Evolutionary conservation across 1,140 invertebrate genomes (phyloP).

Genomic region (Atopsyche davidsoni): DNA sequence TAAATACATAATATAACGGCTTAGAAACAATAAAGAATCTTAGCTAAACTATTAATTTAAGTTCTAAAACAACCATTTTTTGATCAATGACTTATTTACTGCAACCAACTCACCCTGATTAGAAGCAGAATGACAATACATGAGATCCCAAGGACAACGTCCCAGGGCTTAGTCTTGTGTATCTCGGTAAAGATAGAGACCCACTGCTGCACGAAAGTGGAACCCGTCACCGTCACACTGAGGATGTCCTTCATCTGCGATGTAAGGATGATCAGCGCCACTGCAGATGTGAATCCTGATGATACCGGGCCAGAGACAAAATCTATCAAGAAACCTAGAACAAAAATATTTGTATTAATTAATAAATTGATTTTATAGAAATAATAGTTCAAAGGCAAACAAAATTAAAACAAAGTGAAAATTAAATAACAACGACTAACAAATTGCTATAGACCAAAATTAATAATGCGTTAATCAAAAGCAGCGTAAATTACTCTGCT

Average conservation of each 20-base stretch:
- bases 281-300: conserved; percentile 88
- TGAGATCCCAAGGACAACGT: conserved; percentile 61
- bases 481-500: too few species aligned
- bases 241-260: conserved; percentile 83
- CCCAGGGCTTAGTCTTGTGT: conserved; percentile 55
- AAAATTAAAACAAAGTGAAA: too few species aligned
- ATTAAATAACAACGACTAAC: too few species aligned
- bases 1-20: too few species aligned
- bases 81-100: too few species aligned
- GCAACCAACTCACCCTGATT: conserved; percentile 56
- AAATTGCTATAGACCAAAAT: too few species aligned
- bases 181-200: conserved; percentile 58
- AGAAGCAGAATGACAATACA: conserved; percentile 67
- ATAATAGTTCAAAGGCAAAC: too few species aligned
- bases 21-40: too few species aligned
- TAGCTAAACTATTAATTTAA: too few species aligned
- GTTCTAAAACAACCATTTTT: too few species aligned
- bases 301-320: conserved; percentile 91
- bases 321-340: conserved; percentile 81
- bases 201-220: conserved; percentile 69
- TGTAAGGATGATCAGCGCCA: conserved; percentile 82
- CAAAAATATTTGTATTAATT: conserved; percentile 19
- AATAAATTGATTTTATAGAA: too few species aligned
- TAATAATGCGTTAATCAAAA: too few species aligned
- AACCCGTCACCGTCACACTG: conserved; percentile 67